These are phyloP conservation scores for Clepsis dumicolana DNA, from an alignment of 2,888 invertebrate genomes.

Conservation along the genomic window DNA sequence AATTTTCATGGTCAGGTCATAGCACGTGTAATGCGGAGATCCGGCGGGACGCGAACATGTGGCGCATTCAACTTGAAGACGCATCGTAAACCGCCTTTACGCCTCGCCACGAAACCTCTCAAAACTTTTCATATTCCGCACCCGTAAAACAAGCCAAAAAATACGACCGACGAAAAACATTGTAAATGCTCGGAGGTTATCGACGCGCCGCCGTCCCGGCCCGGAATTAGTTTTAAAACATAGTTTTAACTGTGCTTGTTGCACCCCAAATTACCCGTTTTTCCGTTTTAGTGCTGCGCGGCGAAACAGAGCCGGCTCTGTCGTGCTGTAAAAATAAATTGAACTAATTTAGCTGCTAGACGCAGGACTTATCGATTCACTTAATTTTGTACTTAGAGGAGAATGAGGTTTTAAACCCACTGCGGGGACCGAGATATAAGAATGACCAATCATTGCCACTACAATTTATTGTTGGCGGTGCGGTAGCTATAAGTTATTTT, in stretches of 20 bases:
- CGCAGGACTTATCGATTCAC: constrained; percentile 54
- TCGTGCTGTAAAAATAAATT: constrained; percentile 60
- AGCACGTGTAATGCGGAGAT: constrained; percentile 81
- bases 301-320: constrained; percentile 52
- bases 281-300: constrained; percentile 59
- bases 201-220: constrained; percentile 66
- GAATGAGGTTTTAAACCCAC: constrained; percentile 34
- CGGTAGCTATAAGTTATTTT: no score
- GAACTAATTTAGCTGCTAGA: constrained; percentile 57
- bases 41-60: constrained; percentile 75
- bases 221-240: constrained; percentile 81
- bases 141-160: constrained; percentile 84
- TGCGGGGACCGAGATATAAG: constrained; percentile 13
- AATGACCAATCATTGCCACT: constrained; percentile 1
- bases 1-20: constrained; percentile 84
- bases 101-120: constrained; percentile 79
- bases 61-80: constrained; percentile 82
- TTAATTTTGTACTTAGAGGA: constrained; percentile 45
- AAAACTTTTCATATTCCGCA: constrained; percentile 85
- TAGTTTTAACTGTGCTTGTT: constrained; percentile 76
- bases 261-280: constrained; percentile 70
- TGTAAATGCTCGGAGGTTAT: constrained; percentile 82
- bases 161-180: constrained; percentile 84
- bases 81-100: constrained; percentile 85
- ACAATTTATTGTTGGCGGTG: neutral